Evolutionary conservation across 1,140 invertebrate genomes (phyloP), one percentile per base, ranked within the genome.

Genomic region (Campoletis sonorensis): DNA sequence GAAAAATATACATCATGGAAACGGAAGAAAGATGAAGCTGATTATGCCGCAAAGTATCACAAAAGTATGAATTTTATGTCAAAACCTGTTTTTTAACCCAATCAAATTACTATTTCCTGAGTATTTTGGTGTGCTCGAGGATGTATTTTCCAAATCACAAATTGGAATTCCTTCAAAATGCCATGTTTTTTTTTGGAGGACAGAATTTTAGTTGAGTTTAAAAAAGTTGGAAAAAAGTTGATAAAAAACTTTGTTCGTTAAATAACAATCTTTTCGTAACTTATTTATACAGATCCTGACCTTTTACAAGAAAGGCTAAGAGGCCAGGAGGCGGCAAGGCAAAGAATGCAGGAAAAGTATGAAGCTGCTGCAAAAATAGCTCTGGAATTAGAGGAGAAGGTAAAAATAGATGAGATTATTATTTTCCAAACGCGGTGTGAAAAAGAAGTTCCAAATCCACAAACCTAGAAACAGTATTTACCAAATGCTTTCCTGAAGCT

Each of bases 301-400:
- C 81, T 92, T 51, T 81, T 87, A 54, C 81, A 81, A 40, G 83
- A 89, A 64, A 85, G 88, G 83, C 68, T 90, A 21, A 84, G 82
- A 23, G 88, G 86, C 67, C 84, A 90, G 37, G 88, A 92, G 88
- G 70, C 84, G 79, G 86, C 87, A 1, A 83, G 91, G 64, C 84
- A 91, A 82, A 89, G 84, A 54, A 87, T 92, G 86, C 92, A 93
- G 83, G 88, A 91, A 85, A 87, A 90, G 40, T 92, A 92, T 76
- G 80, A 88, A 33, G 80, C 82, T 80, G 85, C 85, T 82, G 79
- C 86, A 68, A 85, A 86, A 64, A 77, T 85, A 58, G 86, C 87
- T 58, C 64, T 88, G 72, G 8, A 86, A 80, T 89, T 90, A 79
- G 85, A 87, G 45, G 81, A 89, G 89, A 88, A 91, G 85, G 91